A percentile compares a stretch with the other conserved stretches of the same genome.
These are phyloP conservation scores for Laticauda colubrina DNA, from an alignment of 2,113 vertebrate genomes.

Conservation along the genomic window DNA sequence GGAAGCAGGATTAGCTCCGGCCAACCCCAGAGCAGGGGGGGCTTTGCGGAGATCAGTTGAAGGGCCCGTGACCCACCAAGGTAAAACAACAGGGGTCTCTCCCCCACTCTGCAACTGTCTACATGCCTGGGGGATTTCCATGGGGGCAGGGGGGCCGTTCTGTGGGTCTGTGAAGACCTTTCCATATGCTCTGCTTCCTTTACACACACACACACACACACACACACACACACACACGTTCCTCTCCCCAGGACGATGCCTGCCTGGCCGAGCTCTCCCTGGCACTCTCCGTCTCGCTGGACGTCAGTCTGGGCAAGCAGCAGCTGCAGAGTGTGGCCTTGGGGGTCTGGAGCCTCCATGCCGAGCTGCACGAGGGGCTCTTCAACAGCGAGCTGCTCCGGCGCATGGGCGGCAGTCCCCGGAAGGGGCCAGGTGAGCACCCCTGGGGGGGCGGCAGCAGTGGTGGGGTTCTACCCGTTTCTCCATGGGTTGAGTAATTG, in stretches of 20 bases:
- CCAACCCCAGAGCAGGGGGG: not conserved
- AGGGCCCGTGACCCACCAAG: too few relatives aligned
- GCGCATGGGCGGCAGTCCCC: conserved; percentile 13
- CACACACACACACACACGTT: not conserved
- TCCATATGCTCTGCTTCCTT: not conserved
- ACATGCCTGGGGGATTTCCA: not conserved
- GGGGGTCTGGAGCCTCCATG: conserved; percentile 76
- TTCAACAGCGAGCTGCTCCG: conserved; percentile 82
- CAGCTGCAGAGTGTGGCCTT: conserved; percentile 74
- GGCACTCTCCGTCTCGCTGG: conserved; percentile 81
- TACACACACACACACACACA: not conserved
- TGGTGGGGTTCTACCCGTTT: too few relatives aligned
- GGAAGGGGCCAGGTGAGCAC: conserved; percentile 39
- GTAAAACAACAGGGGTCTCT: not conserved
- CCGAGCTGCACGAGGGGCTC: conserved; percentile 90
- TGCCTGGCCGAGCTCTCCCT: conserved; percentile 90
- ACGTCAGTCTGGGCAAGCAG: conserved; percentile 76
- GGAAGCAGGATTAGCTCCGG: not conserved
- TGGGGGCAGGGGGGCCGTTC: too few relatives aligned
- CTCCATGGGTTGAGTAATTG: too few relatives aligned
- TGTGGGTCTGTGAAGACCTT: not conserved
- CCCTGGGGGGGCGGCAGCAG: rapidly evolving
- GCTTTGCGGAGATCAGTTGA: not conserved
- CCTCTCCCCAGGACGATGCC: conserved; percentile 73
- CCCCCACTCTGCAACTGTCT: not conserved